Evolutionary conservation across 2,113 vertebrate species (phyloP).

Genomic region (Heterotilapia buettikoferi): DNA sequence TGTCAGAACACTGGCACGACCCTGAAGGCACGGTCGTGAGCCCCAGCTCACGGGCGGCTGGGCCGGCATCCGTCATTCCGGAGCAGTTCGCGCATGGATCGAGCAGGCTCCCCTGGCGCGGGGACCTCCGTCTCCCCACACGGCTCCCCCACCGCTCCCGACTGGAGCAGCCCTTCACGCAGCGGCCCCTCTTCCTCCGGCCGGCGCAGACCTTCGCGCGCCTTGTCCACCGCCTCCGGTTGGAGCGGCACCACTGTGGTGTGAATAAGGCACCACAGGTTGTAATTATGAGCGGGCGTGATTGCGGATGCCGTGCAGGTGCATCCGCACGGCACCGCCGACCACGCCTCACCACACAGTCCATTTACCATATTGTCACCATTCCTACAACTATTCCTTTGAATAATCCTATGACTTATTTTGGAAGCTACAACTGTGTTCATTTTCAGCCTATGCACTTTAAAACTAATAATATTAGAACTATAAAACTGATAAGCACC

Average conservation of each 20-base stretch:
- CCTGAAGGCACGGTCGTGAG: background rate
- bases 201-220: rapidly evolving
- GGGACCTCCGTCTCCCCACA: background rate
- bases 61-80: background rate
- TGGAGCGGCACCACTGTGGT: background rate
- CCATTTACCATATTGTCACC: background rate
- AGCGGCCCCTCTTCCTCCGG: background rate
- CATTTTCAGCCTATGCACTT: background rate
- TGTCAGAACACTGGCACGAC: too few species aligned
- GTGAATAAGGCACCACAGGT: background rate
- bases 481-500: background rate
- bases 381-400: background rate
- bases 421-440: background rate
- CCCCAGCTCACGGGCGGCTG: too few species aligned
- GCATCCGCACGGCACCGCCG: rapidly evolving
- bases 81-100: background rate
- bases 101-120: too few species aligned
- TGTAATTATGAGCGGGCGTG: background rate
- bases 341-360: background rate
- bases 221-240: rapidly evolving
- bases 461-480: background rate
- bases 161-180: background rate
- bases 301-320: background rate
- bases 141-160: rapidly evolving
- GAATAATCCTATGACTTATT: background rate